phyloP scores from a whole-genome alignment of 2,797 vertebrate species.

The Argya squamiceps region DNA sequence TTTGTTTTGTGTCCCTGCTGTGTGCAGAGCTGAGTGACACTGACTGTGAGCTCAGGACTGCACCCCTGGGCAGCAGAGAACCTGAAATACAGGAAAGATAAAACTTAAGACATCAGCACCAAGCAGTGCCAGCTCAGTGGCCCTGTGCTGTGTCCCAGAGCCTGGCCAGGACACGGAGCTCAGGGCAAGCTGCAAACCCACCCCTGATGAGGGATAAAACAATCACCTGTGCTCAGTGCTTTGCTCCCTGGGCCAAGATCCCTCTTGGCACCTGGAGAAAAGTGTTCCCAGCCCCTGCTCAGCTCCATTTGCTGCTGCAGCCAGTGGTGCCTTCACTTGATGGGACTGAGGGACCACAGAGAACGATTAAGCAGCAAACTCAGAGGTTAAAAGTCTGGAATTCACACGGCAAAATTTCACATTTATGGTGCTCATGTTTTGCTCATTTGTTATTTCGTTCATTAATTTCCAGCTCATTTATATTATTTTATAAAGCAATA shows the following conservation, averaged over 20 bases:
- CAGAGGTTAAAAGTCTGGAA: background rate
- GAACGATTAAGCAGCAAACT: background rate
- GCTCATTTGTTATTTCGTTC: background rate
- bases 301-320: background rate
- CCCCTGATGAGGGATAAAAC: background rate
- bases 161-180: background rate
- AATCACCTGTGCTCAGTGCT: background rate
- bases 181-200: background rate
- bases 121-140: background rate
- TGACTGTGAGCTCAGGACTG: background rate
- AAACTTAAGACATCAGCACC: background rate
- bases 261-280: background rate
- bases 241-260: background rate
- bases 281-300: background rate
- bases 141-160: background rate
- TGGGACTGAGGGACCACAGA: background rate
- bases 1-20: background rate
- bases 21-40: background rate
- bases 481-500: background rate
- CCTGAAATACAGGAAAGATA: background rate
- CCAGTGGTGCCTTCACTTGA: background rate
- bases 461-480: background rate
- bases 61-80: background rate
- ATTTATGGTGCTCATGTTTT: background rate
- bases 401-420: rapidly evolving